Base-by-base conservation (phyloP, 2,113 vertebrate species). In the Polypterus bichir region DNA sequence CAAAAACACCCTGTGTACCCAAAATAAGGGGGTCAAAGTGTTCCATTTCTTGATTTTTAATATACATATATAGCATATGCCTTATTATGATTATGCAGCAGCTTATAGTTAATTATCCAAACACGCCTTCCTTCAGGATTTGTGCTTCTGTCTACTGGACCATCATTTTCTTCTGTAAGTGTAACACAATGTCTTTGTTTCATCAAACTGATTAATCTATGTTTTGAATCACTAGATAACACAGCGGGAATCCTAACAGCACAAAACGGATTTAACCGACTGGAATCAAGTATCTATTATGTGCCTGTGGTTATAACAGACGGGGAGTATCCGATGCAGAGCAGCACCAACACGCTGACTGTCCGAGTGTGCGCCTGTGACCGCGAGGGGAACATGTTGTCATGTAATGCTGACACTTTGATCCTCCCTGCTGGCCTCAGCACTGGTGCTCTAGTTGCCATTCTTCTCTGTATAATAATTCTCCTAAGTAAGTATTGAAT, bases 261-360 rank as follows among this genome's bases (percentile, higher is more conserved):
- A 62, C 87, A 83, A 76, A 89, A 70, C 74, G 86, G 91, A 76
- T 97, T 96, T 64, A 92, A 69, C 72, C 88, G 90, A 48, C 86
- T 92, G 1, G 91, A 94, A 78, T 88, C 77, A 79, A 96, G 86
- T 73, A 72, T 83, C 51, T 88, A 96, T 73, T 84, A 92, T 66
- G 80, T 98, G 63, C 94, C 94, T 0, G 90, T 97, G 84, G 87
- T 97, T 63, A 96, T 98, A 65, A 81, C 89, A 0, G 95, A 98
- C 67, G 89, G 91, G 1, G 94, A 91, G 49, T 82, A 81, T 66
- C 95, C 94, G 1, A 78, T 84, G 67, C 93, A 91, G 70, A 97
- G 92, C 84, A 97, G 92, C 82, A 98, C 95, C 9, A 91, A 79
- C 79, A 97, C 91, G 0, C 88, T 98, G 74, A 94, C 92, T 45